Conservation (phyloP, 2,888 invertebrate species). For the Opisthograptis luteolata region DNA sequence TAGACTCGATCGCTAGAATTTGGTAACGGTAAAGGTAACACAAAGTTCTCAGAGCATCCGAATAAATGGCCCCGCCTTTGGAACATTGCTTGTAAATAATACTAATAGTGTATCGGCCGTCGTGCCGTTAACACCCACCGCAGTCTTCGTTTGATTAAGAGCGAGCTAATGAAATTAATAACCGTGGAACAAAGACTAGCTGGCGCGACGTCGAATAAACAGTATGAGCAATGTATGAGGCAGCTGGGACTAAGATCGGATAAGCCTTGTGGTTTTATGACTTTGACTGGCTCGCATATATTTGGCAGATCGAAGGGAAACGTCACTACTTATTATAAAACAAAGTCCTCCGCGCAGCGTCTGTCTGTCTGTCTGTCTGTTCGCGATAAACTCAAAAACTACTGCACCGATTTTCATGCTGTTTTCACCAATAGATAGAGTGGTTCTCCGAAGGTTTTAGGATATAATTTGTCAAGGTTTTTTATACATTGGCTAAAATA, state of each 20-base stretch:
- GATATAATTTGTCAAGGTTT: too few species aligned
- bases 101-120: constrained; percentile 45
- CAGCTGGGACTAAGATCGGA: background rate
- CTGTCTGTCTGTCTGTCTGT: too few species aligned
- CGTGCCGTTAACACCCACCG: constrained; percentile 60
- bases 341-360: too few species aligned
- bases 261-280: too few species aligned
- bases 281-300: too few species aligned
- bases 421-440: too few species aligned
- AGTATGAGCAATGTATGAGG: constrained; percentile 14
- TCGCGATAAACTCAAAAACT: too few species aligned
- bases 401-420: too few species aligned
- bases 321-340: too few species aligned
- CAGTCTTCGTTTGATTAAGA: constrained; percentile 73
- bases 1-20: constrained; percentile 37
- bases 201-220: constrained; percentile 33
- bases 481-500: too few species aligned
- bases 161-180: constrained; percentile 81
- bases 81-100: constrained; percentile 54
- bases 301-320: too few species aligned
- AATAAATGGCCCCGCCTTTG: constrained; percentile 32
- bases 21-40: constrained; percentile 23
- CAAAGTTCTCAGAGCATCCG: constrained; percentile 22
- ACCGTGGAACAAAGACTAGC: constrained; percentile 62
- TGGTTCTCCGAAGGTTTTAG: too few species aligned